Percentiles rank a stretch among this genome's conserved stretches.
Evolutionary conservation across 2,797 vertebrate species (phyloP).

Genomic region (Notoglanidium macrostoma): DNA sequence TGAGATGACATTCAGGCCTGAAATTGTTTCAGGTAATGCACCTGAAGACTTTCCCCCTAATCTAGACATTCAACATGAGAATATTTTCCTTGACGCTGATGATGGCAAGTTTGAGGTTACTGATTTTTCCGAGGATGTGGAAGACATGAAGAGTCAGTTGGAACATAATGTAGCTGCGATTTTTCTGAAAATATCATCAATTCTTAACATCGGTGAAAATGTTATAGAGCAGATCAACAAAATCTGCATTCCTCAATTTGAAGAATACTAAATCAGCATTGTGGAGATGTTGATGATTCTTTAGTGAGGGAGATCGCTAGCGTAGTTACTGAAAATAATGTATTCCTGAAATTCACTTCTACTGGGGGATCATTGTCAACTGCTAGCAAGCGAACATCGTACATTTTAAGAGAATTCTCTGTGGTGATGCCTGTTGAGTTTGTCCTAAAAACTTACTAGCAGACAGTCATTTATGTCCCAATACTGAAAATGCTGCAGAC

Average conservation of each 20-base stretch:
- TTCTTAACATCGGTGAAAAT: neutral
- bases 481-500: neutral
- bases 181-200: neutral
- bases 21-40: conserved; percentile 16
- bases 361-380: neutral
- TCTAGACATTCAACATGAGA: conserved; percentile 1
- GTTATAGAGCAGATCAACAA: neutral
- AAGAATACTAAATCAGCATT: neutral
- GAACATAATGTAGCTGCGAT: neutral
- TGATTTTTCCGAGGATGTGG: conserved; percentile 1
- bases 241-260: neutral
- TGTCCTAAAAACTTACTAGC: neutral
- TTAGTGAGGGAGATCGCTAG: neutral
- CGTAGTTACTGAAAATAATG: neutral
- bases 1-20: conserved; percentile 22
- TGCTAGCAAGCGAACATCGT: neutral
- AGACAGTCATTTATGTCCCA: neutral
- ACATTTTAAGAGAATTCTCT: neutral
- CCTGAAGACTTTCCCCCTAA: neutral
- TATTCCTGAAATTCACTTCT: neutral
- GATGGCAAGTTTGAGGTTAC: neutral
- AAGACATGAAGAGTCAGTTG: neutral
- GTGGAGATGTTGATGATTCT: neutral
- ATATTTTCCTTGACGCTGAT: neutral
- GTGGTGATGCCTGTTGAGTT: neutral